A percentile compares a stretch with the other conserved stretches of the same genome.
Evolutionary conservation across 2,888 invertebrate species (phyloP).

Genomic region (Idaea biselata): DNA sequence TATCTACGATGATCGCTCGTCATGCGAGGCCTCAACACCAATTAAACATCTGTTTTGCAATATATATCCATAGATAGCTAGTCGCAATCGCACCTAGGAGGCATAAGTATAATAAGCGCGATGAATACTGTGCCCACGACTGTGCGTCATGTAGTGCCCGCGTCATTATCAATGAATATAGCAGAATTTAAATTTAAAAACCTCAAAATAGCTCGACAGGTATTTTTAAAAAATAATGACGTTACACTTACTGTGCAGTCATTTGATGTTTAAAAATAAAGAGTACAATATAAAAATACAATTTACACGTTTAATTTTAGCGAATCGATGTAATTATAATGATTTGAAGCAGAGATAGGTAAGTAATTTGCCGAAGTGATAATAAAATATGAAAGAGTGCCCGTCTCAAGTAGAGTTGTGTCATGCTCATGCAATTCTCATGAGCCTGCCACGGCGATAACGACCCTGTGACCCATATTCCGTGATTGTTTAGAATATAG

Average conservation of each 20-base stretch:
- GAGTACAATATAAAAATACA: background rate
- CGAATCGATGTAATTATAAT: background rate
- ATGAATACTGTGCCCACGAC: constrained; percentile 21
- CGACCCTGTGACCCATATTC: constrained; percentile 64
- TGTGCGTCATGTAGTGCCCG: constrained; percentile 23
- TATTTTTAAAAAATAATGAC: background rate
- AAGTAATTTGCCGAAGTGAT: background rate
- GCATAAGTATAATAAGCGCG: constrained; percentile 1
- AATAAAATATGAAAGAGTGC: background rate
- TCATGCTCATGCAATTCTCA: background rate
- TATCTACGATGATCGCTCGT: background rate
- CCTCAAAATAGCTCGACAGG: background rate
- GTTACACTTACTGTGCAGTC: constrained; percentile 4
- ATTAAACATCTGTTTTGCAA: background rate
- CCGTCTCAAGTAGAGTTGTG: background rate
- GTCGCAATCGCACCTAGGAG: background rate
- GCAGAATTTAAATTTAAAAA: constrained; percentile 3
- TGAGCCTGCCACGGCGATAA: constrained; percentile 25
- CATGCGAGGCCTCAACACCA: background rate
- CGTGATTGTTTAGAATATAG: constrained; percentile 64
- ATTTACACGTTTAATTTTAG: background rate
- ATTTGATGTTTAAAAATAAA: constrained; percentile 5
- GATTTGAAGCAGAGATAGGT: background rate
- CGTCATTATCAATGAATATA: constrained; percentile 29
- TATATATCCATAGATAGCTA: background rate